Percentiles rank a stretch among this genome's conserved stretches.
Evolutionary conservation across 2,797 vertebrate genomes (phyloP).

Genomic region (Chrosomus eos): DNA sequence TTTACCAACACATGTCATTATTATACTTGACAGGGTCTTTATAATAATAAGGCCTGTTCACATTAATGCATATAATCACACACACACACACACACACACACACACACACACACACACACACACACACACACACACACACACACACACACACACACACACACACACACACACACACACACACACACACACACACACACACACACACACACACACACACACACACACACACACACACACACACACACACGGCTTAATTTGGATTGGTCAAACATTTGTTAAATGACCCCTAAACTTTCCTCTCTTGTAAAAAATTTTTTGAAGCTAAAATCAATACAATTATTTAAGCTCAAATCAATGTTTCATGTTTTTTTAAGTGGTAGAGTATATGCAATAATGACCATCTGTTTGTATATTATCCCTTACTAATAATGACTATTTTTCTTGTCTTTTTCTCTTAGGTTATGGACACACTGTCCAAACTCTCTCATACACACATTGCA

Average conservation of each 20-base stretch:
- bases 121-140: too few relatives aligned
- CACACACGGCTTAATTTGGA: neutral
- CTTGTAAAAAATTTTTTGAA: neutral
- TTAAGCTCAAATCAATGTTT: neutral
- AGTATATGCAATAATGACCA: neutral
- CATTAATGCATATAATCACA: neutral
- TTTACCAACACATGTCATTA: neutral
- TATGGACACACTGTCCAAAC: constrained; percentile 92
- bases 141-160: too few relatives aligned
- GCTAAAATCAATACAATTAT: neutral
- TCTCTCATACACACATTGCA: constrained; percentile 85
- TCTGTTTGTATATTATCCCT: neutral
- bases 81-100: too few relatives aligned
- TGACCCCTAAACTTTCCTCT: neutral
- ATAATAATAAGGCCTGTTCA: neutral
- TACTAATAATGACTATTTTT: neutral
- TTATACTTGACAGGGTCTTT: neutral
- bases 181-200: too few relatives aligned
- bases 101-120: too few relatives aligned
- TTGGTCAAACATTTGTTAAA: neutral
- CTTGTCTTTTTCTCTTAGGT: constrained; percentile 78
- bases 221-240: too few relatives aligned
- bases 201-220: too few relatives aligned
- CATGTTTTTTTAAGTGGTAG: neutral
- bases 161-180: too few relatives aligned